These are phyloP conservation scores for Antheraea mylitta DNA, from an alignment of 1,140 invertebrate genomes.

Conservation along the genomic window DNA sequence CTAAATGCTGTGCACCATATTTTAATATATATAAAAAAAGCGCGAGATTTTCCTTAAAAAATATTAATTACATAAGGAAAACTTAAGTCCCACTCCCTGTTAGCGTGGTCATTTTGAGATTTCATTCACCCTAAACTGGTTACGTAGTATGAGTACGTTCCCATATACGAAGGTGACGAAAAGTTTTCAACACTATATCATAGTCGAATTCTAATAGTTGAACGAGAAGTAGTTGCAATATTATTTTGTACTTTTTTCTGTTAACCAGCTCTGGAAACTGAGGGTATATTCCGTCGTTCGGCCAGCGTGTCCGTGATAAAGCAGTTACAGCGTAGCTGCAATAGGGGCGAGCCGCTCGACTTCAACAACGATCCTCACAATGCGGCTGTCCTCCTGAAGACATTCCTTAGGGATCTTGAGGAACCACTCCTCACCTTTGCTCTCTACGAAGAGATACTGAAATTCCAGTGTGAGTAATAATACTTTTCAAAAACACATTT, in stretches of 20 bases:
- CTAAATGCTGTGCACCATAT: no score
- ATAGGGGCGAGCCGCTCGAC: conserved; percentile 89
- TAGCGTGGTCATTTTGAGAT: no score
- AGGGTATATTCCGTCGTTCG: conserved; percentile 96
- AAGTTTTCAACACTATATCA: no score
- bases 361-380: conserved; percentile 93
- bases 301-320: conserved; percentile 91
- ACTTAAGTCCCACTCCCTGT: no score
- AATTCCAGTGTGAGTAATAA: conserved; percentile 89
- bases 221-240: no score
- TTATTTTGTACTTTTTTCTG: conserved; percentile 15
- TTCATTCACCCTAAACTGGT: no score
- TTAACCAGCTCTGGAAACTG: conserved; percentile 92
- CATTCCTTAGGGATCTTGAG: conserved; percentile 94
- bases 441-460: conserved; percentile 95
- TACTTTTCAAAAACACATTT: background rate
- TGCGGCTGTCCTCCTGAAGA: conserved; percentile 96
- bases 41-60: no score
- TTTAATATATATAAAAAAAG: no score
- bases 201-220: no score
- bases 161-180: no score
- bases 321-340: conserved; percentile 91
- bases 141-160: no score
- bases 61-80: no score
- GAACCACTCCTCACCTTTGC: conserved; percentile 97